A percentile compares a stretch with the other conserved stretches of the same genome.
phyloP scores from a whole-genome alignment of 2,888 invertebrate genomes.

The Lymantria monacha region DNA sequence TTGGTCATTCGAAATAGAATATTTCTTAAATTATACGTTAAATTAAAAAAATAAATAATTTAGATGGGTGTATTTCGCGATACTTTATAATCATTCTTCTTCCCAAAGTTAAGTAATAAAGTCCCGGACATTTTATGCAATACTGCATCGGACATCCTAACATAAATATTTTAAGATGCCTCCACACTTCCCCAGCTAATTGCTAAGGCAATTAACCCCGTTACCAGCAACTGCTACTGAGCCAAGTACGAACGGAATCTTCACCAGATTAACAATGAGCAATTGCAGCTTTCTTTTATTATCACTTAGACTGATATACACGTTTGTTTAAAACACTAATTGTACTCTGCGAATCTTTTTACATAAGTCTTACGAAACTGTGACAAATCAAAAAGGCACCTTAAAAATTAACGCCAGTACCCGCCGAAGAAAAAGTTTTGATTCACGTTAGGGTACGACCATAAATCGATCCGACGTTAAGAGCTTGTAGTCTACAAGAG shows the following conservation, averaged over 20 bases:
- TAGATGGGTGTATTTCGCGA: too few relatives aligned
- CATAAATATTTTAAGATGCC: slow-evolving; percentile 46
- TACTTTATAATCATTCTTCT: too few relatives aligned
- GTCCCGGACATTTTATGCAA: background rate
- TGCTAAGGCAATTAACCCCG: slow-evolving; percentile 59
- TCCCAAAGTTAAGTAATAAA: too few relatives aligned
- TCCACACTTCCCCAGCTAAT: slow-evolving; percentile 51
- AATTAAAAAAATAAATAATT: too few relatives aligned
- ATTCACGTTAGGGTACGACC: too few relatives aligned
- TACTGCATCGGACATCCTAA: slow-evolving; percentile 29
- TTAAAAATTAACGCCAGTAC: too few relatives aligned
- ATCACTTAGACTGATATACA: slow-evolving; percentile 9
- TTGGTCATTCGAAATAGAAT: too few relatives aligned
- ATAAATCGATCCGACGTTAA: too few relatives aligned
- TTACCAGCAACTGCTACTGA: slow-evolving; percentile 41
- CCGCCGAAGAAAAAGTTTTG: too few relatives aligned
- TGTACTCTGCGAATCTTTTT: slow-evolving; percentile 15
- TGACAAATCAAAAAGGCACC: background rate
- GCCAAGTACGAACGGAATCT: slow-evolving; percentile 32
- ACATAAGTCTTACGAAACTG: slow-evolving; percentile 15
- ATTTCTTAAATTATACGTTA: too few relatives aligned
- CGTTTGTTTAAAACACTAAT: slow-evolving; percentile 30
- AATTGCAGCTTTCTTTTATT: slow-evolving; percentile 35
- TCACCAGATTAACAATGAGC: slow-evolving; percentile 41
- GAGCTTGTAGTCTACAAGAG: too few relatives aligned